phyloP scores from a whole-genome alignment of 2,888 invertebrate genomes.

The Penaeus monodon region DNA sequence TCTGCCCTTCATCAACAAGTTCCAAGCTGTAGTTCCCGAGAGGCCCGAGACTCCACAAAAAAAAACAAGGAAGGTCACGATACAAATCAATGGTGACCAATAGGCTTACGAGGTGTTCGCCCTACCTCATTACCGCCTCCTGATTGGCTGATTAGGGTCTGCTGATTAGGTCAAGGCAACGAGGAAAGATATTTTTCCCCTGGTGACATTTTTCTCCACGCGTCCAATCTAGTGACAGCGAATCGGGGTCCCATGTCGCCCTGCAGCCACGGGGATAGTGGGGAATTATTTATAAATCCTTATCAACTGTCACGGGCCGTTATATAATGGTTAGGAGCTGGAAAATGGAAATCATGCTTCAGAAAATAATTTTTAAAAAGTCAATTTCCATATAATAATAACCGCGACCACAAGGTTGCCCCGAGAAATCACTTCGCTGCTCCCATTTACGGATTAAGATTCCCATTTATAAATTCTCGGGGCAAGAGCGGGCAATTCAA shows the following conservation, averaged over 20 bases:
- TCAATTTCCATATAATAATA: conserved; percentile 25
- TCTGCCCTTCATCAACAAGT: not conserved
- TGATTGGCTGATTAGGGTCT: conserved; percentile 9
- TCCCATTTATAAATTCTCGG: conserved; percentile 29
- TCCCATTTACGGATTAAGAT: conserved; percentile 31
- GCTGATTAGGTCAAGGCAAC: not conserved
- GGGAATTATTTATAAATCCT: no score
- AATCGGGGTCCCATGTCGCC: no score
- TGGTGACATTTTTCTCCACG: not conserved
- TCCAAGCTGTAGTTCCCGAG: not conserved
- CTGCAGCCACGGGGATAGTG: no score
- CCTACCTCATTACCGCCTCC: not conserved
- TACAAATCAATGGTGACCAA: conserved; percentile 2
- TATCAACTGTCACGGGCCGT: no score
- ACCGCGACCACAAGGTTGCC: conserved; percentile 13
- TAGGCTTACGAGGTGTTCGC: not conserved
- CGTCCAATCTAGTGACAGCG: no score
- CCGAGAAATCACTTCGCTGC: not conserved
- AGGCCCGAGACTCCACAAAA: not conserved
- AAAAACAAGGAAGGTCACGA: conserved; percentile 8
- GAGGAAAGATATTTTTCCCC: not conserved
- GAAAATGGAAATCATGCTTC: not conserved
- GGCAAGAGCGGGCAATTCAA: not conserved
- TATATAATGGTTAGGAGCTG: not conserved
- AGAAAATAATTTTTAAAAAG: not conserved